These are phyloP conservation scores for Garra rufa DNA, from an alignment of 2,113 vertebrate genomes.

Conservation along the genomic window DNA sequence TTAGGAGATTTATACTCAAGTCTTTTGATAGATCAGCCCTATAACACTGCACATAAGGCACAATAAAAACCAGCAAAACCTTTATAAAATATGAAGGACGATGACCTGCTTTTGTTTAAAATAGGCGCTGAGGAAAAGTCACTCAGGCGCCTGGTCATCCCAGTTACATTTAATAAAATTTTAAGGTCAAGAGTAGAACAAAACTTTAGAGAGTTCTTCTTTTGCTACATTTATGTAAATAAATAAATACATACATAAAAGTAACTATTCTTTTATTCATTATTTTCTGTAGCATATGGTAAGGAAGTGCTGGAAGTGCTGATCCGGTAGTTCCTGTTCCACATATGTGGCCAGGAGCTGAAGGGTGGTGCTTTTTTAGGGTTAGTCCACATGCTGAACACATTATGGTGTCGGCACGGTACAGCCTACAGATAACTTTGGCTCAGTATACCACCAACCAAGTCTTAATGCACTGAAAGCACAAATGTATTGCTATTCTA, in stretches of 20 bases:
- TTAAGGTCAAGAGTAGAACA: not conserved
- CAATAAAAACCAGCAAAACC: constrained; percentile 33
- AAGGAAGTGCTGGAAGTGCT: constrained; percentile 68
- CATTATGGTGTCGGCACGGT: constrained; percentile 74
- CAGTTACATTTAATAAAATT: not conserved
- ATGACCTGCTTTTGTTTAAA: not conserved
- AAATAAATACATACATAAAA: too few relatives aligned
- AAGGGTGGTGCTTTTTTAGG: constrained; percentile 52
- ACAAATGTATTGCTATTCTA: not conserved
- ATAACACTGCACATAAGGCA: constrained; percentile 40
- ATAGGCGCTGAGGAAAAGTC: not conserved
- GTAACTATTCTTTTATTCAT: constrained; percentile 38
- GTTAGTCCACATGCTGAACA: constrained; percentile 73
- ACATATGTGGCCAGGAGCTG: constrained; percentile 59
- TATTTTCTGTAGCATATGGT: constrained; percentile 56
- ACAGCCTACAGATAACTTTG: constrained; percentile 54
- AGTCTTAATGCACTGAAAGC: constrained; percentile 63
- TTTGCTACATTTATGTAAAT: too few relatives aligned
- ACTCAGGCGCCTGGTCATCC: not conserved
- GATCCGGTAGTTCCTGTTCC: constrained; percentile 70
- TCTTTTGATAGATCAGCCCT: constrained; percentile 30
- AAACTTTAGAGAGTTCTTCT: not conserved
- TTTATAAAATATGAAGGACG: constrained; percentile 6
- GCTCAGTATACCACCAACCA: constrained; percentile 37
- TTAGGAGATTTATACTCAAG: constrained; percentile 53